Percentiles rank a stretch among this genome's conserved stretches.
phyloP scores from a whole-genome alignment of 2,113 vertebrate species.

The Nothocercus nigrocapillus region DNA sequence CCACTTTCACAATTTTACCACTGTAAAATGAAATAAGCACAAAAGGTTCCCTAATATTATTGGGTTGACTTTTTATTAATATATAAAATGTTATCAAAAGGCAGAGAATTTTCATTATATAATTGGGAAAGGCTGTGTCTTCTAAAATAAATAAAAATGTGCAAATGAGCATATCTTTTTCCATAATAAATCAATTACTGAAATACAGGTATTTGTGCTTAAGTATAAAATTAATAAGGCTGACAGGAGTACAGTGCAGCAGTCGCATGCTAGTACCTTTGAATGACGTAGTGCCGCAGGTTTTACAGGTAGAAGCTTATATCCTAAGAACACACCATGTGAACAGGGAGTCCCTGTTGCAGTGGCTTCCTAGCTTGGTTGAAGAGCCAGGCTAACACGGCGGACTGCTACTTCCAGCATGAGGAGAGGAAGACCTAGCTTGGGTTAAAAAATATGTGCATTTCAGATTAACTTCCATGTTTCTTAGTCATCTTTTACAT shows the following conservation, averaged over 20 bases:
- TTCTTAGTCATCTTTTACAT: not conserved
- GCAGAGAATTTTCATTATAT: not conserved
- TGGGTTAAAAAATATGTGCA: not conserved
- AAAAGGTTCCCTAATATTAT: not conserved
- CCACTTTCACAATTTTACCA: not conserved
- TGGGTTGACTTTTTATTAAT: not conserved
- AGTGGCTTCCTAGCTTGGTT: not conserved
- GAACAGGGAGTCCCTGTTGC: not conserved
- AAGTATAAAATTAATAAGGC: not conserved
- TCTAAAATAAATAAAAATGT: not conserved
- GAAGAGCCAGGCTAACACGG: accelerated
- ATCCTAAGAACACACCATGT: not conserved
- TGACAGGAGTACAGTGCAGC: not conserved
- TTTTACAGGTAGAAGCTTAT: not conserved
- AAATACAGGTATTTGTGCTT: not conserved
- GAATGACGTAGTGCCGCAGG: not conserved
- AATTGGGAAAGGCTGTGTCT: not conserved
- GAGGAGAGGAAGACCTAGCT: not conserved
- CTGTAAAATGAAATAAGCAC: not conserved
- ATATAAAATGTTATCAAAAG: not conserved
- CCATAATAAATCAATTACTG: not conserved
- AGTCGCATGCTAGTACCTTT: not conserved
- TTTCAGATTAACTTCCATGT: not conserved
- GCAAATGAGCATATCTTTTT: not conserved
- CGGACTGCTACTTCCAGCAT: not conserved